Base-by-base conservation (phyloP, 2,113 vertebrate genomes). In the Chrysochloris asiatica region DNA sequence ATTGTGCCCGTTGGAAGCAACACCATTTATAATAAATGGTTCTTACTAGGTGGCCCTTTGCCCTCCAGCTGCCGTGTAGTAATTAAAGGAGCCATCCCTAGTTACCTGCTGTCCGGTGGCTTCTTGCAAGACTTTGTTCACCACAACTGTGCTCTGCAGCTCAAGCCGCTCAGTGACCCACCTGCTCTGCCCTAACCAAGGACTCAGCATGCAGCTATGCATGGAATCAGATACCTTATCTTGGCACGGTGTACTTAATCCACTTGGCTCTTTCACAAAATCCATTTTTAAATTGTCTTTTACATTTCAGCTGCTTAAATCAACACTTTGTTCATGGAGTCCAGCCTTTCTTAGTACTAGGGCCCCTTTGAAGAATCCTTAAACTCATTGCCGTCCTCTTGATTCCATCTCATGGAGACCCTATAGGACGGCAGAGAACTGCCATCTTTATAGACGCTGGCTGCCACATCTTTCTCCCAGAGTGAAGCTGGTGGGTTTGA, bases 51-150 rank as follows among this genome's bases (percentile, higher is more conserved):
- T n/a, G n/a, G n/a, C n/a, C n/a, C n/a, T n/a, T n/a, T n/a, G n/a
- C n/a, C n/a, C n/a, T n/a, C n/a, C n/a, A n/a, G n/a, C n/a, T n/a
- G n/a, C n/a, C n/a, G n/a, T n/a, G n/a, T n/a, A n/a, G n/a, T n/a
- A 26, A 56, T 47, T 10, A 24, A 67, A 65, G 47, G 12, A 21
- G 14, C 3, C 5, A 0, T 30, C 4, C 75, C 54, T 1, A n/a
- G 5, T 80, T 28, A 0, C 30, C 43, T 63, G 65, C 73, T 2
- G 0, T 13, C 43, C 4, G 4, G 3, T 0, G 41, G 52, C 77
- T 41, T 21, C 30, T 38, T 41, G 24, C 10, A 41, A 69, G 67
- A 19, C 67, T 69, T 69, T 69, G 36, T 41, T 41, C 38, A 22
- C 67, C 67, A 69, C 77, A 1, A 0, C 16, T 13, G 43, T 28